Evolutionary conservation across 2,888 invertebrate species (phyloP).

Genomic region (Pinctada fucata): DNA sequence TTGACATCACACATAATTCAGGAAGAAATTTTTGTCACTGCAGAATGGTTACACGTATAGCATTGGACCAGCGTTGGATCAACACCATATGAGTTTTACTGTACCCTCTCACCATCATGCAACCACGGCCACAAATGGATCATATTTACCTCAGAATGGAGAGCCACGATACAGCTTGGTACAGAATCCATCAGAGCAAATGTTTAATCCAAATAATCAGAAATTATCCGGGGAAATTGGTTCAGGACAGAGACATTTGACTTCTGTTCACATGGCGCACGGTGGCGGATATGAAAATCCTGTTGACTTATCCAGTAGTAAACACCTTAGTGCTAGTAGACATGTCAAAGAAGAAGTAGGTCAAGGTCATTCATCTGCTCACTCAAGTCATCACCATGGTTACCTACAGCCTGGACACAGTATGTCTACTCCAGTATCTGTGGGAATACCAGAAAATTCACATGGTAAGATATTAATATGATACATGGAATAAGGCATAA

Average conservation of each 20-base stretch:
- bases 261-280: slow-evolving; percentile 64
- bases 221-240: slow-evolving; percentile 7
- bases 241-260: slow-evolving; percentile 39
- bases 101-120: slow-evolving; percentile 27
- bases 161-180: slow-evolving; percentile 22
- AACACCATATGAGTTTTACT: slow-evolving; percentile 27
- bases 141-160: slow-evolving; percentile 19
- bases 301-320: slow-evolving; percentile 66
- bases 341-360: slow-evolving; percentile 51
- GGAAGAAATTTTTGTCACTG: neutral
- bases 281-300: slow-evolving; percentile 60
- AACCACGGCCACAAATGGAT: slow-evolving; percentile 13
- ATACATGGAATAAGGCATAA: too few species aligned
- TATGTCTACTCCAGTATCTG: slow-evolving; percentile 44
- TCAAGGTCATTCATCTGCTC: slow-evolving; percentile 23
- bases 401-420: slow-evolving; percentile 31
- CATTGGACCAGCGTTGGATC: slow-evolving; percentile 19
- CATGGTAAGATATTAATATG: slow-evolving; percentile 49
- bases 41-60: slow-evolving; percentile 34
- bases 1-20: too few species aligned
- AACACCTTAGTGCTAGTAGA: slow-evolving; percentile 58
- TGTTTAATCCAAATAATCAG: slow-evolving; percentile 1
- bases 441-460: slow-evolving; percentile 65
- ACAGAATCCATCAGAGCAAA: slow-evolving; percentile 12
- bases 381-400: slow-evolving; percentile 32